Conservation (phyloP, 2,888 invertebrate genomes). For the Eilema caniola region DNA sequence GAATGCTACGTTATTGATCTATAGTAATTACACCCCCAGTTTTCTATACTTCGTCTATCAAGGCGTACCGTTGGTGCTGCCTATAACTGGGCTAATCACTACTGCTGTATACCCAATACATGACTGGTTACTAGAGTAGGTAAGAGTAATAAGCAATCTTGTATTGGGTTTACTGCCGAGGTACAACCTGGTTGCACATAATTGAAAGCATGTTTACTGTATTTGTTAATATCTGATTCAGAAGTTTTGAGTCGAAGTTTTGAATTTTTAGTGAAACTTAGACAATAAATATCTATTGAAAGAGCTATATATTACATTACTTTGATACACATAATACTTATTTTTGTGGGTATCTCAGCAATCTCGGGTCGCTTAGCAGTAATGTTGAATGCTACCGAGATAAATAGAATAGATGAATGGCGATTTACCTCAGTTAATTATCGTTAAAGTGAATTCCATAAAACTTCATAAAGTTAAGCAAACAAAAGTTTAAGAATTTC, state of each 20-base stretch:
- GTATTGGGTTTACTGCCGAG: constrained; percentile 44
- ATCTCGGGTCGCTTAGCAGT: too few relatives aligned
- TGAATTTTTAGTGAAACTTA: not conserved
- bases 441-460: too few relatives aligned
- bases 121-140: constrained; percentile 4
- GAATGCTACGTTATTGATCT: constrained; percentile 60
- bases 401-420: too few relatives aligned
- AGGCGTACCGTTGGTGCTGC: constrained; percentile 66
- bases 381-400: too few relatives aligned
- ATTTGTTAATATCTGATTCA: not conserved
- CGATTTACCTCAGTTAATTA: too few relatives aligned
- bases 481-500: too few relatives aligned
- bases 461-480: too few relatives aligned
- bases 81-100: constrained; percentile 60
- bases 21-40: constrained; percentile 62
- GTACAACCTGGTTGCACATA: constrained; percentile 41
- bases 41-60: constrained; percentile 54
- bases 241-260: not conserved
- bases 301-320: too few relatives aligned
- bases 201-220: not conserved
- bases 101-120: constrained; percentile 47
- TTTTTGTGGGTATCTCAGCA: too few relatives aligned
- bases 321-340: too few relatives aligned
- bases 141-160: constrained; percentile 51
- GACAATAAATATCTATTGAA: not conserved